Base-by-base conservation (phyloP, 2,797 vertebrate species). In the Characodon lateralis region DNA sequence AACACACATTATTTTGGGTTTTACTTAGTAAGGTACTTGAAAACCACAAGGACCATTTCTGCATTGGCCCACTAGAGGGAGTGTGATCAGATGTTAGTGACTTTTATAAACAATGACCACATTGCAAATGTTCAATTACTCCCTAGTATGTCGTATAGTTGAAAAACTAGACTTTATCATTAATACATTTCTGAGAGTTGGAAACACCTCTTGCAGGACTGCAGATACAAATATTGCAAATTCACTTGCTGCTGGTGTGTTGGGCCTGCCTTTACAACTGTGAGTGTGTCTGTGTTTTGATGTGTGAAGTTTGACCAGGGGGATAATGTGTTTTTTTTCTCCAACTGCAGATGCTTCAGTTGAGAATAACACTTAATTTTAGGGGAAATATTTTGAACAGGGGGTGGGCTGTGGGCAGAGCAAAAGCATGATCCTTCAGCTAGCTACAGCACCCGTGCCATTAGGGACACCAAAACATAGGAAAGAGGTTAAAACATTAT, bases 41-140 rank as follows among this genome's bases (percentile, higher is more conserved):
- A 69, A 53, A 69, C 16, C 13, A 26, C 24, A 68, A 68, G 20
- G 22, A n/a, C 41, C 41, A 9, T 46, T 12, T 87, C 80, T 79
- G 58, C 26, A 24, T 73, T 50, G 86, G 81, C 88, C 94, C 90
- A 94, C 94, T 89, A 94, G 94, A 94, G 94, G 95, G 93, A 91
- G 90, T 90, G 85, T 82, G 71, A 75, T 82, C 59, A 84, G 78
- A 35, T 43, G 41, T 39, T 58, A 24, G 56, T 73, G 50, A 61
- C 50, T 80, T 78, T 10, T 3, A 53, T 58, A 68, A 76, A 63
- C 39, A 26, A 41, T 53, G 48, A 55, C 71, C 55, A 65, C 61
- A 22, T 72, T 80, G 56, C 50, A 69, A 63, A 77, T 74, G 50
- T 73, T 26, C 24, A 76, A 66, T 39, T 66, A 79, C 48, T 61